phyloP scores from a whole-genome alignment of 2,888 invertebrate genomes.

The Ophioninae sp. region DNA sequence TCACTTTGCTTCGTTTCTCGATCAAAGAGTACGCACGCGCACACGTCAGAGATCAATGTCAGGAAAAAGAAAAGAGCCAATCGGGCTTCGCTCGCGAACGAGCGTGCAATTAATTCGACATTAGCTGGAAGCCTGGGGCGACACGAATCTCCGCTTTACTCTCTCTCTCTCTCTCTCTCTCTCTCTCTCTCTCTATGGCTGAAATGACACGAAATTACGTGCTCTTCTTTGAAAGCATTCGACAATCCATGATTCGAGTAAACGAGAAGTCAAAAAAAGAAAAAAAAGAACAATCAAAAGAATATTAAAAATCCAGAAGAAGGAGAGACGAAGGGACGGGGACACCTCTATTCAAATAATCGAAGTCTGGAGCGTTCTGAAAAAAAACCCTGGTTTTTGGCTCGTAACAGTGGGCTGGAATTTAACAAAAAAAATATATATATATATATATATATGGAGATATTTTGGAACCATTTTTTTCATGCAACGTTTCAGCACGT shows the following conservation, averaged over 20 bases:
- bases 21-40: neutral
- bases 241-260: slow-evolving; percentile 51
- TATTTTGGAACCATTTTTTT: neutral
- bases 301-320: slow-evolving; percentile 27
- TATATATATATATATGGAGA: neutral
- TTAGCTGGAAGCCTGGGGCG: slow-evolving; percentile 71
- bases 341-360: slow-evolving; percentile 64
- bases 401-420: slow-evolving; percentile 54
- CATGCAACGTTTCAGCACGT: too few species aligned
- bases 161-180: neutral
- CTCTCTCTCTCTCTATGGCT: slow-evolving; percentile 17
- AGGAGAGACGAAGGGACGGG: slow-evolving; percentile 33
- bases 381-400: slow-evolving; percentile 39
- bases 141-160: slow-evolving; percentile 63
- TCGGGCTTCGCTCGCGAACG: slow-evolving; percentile 61
- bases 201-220: slow-evolving; percentile 65
- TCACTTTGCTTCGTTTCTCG: neutral
- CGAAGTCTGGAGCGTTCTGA: slow-evolving; percentile 34
- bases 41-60: slow-evolving; percentile 52
- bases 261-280: slow-evolving; percentile 34
- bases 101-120: slow-evolving; percentile 77
- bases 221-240: slow-evolving; percentile 30
- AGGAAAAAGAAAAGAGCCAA: slow-evolving; percentile 63
- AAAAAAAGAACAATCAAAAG: slow-evolving; percentile 17
- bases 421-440: slow-evolving; percentile 16